Evolutionary conservation across 2,113 vertebrate species (phyloP), one percentile per base, ranked within the genome.

Genomic region (Stegastes partitus): DNA sequence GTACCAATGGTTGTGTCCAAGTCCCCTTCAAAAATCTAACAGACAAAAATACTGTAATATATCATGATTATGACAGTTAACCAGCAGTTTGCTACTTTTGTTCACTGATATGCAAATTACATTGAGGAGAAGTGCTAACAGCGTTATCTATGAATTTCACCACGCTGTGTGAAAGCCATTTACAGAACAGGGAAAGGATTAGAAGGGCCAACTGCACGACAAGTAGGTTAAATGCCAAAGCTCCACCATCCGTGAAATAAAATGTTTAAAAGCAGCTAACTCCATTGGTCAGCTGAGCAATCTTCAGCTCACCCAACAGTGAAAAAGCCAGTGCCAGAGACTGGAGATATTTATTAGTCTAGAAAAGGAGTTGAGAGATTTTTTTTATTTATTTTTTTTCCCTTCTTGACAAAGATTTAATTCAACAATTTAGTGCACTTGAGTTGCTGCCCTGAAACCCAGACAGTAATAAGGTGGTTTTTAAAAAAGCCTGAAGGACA

Each of bases 151-250:
- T 68, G 28, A 53, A 42, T 57, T 59, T 51, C 59, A 74, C 54
- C 55, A 63, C 54, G 62, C 22, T 34, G 77, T 57, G 67, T 73
- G 3, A 68, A 74, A 83, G 44, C 49, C 50, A 72, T 68, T 78
- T 28, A 56, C 47, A 79, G 44, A 72, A 44, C 45, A 68, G 49
- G 65, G 47, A 62, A 45, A 12, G 47, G 26, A 74, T 66, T 37
- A 65, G 26, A 21, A 45, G n/a, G 44, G 49, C 34, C 21, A 26
- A 58, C 25, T 81, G 45, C 76, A 64, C 44, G 25, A 31, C 8
- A 11, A 74, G 69, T 15, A 59, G 77, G 74, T 85, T 75, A 65
- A 77, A 62, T 50, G 64, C 53, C 71, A 71, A 80, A 61, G 22
- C 25, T 65, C 55, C 51, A 10, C 66, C 66, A 66, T 21, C 54